phyloP scores from a whole-genome alignment of 2,797 vertebrate genomes.

The Aselliscus stoliczkanus region DNA sequence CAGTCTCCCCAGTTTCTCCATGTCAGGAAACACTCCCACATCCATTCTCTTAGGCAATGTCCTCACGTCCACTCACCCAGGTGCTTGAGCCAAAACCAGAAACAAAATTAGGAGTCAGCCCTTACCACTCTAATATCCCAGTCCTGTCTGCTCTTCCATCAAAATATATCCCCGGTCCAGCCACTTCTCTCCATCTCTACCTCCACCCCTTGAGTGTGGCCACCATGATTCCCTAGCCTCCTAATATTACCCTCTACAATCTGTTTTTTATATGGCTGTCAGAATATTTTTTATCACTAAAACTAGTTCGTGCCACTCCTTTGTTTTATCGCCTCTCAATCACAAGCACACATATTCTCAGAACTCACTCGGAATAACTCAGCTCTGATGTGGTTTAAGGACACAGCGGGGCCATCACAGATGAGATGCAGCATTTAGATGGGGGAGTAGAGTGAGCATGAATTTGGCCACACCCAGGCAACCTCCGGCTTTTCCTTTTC shows the following conservation, averaged over 20 bases:
- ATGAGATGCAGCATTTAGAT: not conserved
- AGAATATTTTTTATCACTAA: not conserved
- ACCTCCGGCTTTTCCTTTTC: not conserved
- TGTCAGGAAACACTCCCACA: not conserved
- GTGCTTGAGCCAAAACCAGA: not conserved
- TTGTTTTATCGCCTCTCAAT: not conserved
- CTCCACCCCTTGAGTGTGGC: not conserved
- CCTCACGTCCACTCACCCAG: not conserved
- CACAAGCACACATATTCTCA: not conserved
- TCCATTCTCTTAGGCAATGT: not conserved
- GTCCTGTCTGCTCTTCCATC: not conserved
- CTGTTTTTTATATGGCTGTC: not conserved
- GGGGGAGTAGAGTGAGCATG: not conserved
- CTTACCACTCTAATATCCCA: not conserved
- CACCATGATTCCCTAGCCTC: not conserved
- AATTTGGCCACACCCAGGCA: not conserved
- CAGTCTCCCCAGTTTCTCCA: not conserved
- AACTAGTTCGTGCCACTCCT: not conserved
- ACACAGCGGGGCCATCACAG: fast-evolving
- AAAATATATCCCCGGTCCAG: not conserved
- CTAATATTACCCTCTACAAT: not conserved
- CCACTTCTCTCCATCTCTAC: not conserved
- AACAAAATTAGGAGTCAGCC: not conserved
- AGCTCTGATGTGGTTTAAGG: not conserved
- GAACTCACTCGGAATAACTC: not conserved